A percentile compares a stretch with the other conserved stretches of the same genome.
Conservation (phyloP, 2,888 invertebrate genomes). For the Mythimna impura region DNA sequence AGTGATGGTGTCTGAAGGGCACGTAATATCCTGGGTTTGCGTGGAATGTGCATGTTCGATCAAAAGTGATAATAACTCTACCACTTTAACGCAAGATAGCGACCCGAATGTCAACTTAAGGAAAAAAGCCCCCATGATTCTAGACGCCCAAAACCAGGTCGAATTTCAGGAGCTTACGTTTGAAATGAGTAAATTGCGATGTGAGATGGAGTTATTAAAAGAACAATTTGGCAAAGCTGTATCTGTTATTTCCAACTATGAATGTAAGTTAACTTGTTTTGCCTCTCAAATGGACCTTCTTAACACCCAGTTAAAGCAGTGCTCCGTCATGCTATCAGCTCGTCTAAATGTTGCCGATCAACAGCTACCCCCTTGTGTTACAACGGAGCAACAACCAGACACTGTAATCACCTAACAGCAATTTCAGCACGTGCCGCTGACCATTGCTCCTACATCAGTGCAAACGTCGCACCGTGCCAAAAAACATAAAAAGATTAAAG, state of each 20-base stretch:
- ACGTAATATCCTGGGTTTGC: too few species aligned
- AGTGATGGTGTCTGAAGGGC: too few species aligned
- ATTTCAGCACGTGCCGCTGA: background rate
- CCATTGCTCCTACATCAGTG: background rate
- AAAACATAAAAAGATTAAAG: background rate
- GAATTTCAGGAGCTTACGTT: constrained; percentile 17
- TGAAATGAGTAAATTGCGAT: background rate
- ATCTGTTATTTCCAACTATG: background rate
- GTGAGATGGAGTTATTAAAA: constrained; percentile 5
- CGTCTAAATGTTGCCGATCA: too few species aligned
- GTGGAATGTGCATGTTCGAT: too few species aligned
- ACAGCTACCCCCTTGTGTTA: too few species aligned
- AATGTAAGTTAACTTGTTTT: too few species aligned
- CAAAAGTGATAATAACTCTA: too few species aligned
- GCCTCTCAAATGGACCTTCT: too few species aligned
- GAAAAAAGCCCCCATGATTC: background rate
- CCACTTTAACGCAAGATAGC: background rate
- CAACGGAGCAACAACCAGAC: background rate
- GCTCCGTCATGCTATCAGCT: too few species aligned
- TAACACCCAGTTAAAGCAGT: too few species aligned
- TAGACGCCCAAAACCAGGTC: constrained; percentile 6
- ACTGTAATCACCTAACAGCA: background rate
- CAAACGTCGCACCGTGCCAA: background rate
- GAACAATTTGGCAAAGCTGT: background rate
- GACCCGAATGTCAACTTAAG: background rate